A percentile compares a stretch with the other conserved stretches of the same genome.
Conservation (phyloP, 2,113 vertebrate species). For the Loxodonta africana region DNA sequence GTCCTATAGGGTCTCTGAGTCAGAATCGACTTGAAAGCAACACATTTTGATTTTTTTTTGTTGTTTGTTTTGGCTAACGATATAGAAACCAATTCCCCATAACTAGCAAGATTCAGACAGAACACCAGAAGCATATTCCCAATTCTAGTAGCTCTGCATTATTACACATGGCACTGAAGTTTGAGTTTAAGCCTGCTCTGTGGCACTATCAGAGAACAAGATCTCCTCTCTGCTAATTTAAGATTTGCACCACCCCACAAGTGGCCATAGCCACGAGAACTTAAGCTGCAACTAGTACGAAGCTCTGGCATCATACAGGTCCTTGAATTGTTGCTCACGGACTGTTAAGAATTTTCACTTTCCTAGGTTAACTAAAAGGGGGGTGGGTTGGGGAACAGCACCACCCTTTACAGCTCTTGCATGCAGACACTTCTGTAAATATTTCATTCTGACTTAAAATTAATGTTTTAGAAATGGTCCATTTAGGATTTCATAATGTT, state of each 20-base stretch:
- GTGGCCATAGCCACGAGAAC: not conserved
- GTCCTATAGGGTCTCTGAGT: too few species aligned
- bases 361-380: not conserved
- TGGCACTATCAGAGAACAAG: not conserved
- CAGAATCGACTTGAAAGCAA: too few species aligned
- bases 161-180: not conserved
- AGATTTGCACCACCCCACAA: too few species aligned
- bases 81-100: not conserved
- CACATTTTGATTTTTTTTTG: too few species aligned
- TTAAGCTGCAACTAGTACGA: not conserved
- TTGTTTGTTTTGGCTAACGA: too few species aligned
- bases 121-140: not conserved
- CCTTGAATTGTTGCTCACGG: not conserved
- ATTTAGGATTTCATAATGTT: not conserved
- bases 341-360: constrained; percentile 8
- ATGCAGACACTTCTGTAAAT: not conserved
- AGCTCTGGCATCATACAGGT: not conserved
- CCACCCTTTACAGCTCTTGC: not conserved
- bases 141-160: not conserved
- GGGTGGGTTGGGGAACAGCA: not conserved
- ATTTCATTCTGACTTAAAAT: constrained; percentile 12
- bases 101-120: not conserved
- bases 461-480: not conserved
- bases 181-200: not conserved
- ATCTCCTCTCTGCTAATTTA: not conserved